Conservation (phyloP, 2,113 vertebrate genomes). For the Taurulus bubalis region DNA sequence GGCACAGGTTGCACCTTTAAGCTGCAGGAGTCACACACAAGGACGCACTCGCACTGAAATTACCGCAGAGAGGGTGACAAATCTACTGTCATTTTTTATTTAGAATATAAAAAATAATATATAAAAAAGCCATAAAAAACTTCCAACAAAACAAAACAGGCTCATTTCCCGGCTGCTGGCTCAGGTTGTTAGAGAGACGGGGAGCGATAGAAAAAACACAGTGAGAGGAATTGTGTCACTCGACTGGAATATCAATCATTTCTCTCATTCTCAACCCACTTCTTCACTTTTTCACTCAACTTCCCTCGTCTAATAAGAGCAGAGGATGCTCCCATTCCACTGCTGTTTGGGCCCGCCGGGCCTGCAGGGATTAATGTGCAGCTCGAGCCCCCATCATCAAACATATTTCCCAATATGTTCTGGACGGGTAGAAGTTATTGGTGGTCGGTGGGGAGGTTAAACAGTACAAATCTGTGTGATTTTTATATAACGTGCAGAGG, state of each 20-base stretch:
- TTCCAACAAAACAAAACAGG: slow-evolving; percentile 47
- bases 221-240: slow-evolving; percentile 62
- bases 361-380: slow-evolving; percentile 3
- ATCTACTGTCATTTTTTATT: slow-evolving; percentile 44
- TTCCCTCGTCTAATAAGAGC: slow-evolving; percentile 28
- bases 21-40: no score
- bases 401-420: not conserved
- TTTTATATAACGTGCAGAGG: slow-evolving; percentile 38
- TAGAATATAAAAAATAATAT: slow-evolving; percentile 7
- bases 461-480: slow-evolving; percentile 56
- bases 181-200: slow-evolving; percentile 49
- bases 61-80: slow-evolving; percentile 27
- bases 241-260: slow-evolving; percentile 80
- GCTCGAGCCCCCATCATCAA: slow-evolving; percentile 14
- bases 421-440: not conserved
- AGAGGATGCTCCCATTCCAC: slow-evolving; percentile 31
- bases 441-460: slow-evolving; percentile 21
- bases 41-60: not conserved
- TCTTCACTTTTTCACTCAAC: slow-evolving; percentile 1
- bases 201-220: slow-evolving; percentile 31
- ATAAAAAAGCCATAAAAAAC: slow-evolving; percentile 25
- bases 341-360: slow-evolving; percentile 9
- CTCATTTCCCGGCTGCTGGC: slow-evolving; percentile 59
- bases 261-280: slow-evolving; percentile 38
- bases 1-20: no score